phyloP scores from a whole-genome alignment of 2,888 invertebrate genomes.

The Clitarchus hookeri region DNA sequence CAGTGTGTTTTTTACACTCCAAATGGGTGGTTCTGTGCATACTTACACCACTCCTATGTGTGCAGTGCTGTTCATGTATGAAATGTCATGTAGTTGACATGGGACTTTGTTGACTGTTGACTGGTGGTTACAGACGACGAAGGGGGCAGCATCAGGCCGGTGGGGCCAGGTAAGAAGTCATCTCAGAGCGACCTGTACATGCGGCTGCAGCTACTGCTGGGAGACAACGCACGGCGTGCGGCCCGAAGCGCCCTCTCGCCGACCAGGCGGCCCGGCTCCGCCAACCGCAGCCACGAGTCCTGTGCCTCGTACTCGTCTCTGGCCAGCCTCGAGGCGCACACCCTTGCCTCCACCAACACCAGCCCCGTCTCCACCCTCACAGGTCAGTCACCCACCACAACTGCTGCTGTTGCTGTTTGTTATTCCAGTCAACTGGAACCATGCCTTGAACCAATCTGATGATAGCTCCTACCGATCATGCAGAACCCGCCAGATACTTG shows the following conservation, averaged over 20 bases:
- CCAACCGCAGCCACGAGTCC: conserved; percentile 51
- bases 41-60: too few relatives aligned
- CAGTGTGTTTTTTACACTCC: too few relatives aligned
- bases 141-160: conserved; percentile 69
- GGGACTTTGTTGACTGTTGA: background rate
- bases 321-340: conserved; percentile 63
- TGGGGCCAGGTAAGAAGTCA: conserved; percentile 54
- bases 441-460: too few relatives aligned
- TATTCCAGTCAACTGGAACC: too few relatives aligned
- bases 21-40: too few relatives aligned
- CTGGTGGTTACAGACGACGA: conserved; percentile 66
- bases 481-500: too few relatives aligned
- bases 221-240: conserved; percentile 65
- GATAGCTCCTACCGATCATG: too few relatives aligned
- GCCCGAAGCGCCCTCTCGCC: conserved; percentile 56
- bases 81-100: background rate
- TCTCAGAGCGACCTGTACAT: conserved; percentile 81
- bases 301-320: conserved; percentile 60
- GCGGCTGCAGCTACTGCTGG: conserved; percentile 79
- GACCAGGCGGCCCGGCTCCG: conserved; percentile 32
- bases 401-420: too few relatives aligned
- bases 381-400: conserved; percentile 52
- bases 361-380: conserved; percentile 90
- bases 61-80: too few relatives aligned
- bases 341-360: conserved; percentile 78